Conservation (phyloP, 2,113 vertebrate species). For the Murina feae region DNA sequence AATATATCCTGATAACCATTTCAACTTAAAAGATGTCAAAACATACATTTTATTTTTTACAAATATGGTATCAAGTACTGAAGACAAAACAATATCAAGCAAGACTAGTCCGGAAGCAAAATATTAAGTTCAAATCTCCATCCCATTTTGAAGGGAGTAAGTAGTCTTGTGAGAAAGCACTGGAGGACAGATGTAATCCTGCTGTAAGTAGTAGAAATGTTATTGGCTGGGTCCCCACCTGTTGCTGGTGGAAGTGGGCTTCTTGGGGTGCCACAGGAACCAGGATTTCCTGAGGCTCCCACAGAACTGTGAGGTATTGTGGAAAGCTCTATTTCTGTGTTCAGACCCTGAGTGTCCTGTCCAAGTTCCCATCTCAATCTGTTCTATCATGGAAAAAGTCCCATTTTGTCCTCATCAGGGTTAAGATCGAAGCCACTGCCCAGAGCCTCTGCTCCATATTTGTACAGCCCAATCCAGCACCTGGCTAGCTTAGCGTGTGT, state of each 20-base stretch:
- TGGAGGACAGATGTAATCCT: background rate
- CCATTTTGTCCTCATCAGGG: background rate
- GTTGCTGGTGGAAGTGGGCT: background rate
- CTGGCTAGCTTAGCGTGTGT: background rate
- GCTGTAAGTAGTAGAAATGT: background rate
- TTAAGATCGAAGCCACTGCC: background rate
- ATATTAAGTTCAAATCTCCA: background rate
- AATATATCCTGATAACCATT: background rate
- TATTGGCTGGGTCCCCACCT: background rate
- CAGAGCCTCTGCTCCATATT: background rate
- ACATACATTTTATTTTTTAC: background rate
- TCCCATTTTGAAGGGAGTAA: background rate
- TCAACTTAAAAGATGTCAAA: background rate
- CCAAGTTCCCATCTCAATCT: background rate
- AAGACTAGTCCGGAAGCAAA: background rate
- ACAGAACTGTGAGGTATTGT: background rate
- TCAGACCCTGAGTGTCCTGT: background rate
- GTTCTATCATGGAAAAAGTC: background rate
- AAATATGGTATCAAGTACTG: background rate
- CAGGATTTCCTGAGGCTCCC: background rate
- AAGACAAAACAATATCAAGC: background rate
- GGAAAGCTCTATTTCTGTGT: background rate
- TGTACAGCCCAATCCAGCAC: background rate
- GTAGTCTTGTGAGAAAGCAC: background rate
- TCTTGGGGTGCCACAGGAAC: background rate